Conservation (phyloP, 2,113 vertebrate species). For the Megaleporinus macrocephalus region DNA sequence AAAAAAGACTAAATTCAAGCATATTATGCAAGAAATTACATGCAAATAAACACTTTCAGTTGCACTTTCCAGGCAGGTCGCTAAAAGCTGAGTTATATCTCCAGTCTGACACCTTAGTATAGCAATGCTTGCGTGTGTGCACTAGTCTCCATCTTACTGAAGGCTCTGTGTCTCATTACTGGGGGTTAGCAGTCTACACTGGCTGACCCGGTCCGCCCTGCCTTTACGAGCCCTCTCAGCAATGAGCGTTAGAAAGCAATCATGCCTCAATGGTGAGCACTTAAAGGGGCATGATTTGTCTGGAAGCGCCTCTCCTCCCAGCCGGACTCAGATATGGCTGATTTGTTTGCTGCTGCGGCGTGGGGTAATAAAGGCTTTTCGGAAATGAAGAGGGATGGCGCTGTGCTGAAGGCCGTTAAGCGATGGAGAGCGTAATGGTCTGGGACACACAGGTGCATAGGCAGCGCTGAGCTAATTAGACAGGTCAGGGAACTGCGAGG, state of each 20-base stretch:
- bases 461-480: constrained; percentile 55
- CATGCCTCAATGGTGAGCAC: constrained; percentile 19
- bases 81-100: neutral
- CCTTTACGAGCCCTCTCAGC: constrained; percentile 46
- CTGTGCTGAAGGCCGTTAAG: constrained; percentile 35
- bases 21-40: no score
- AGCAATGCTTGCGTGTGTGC: constrained; percentile 10
- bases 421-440: constrained; percentile 50
- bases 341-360: constrained; percentile 8
- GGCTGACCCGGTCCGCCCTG: constrained; percentile 31
- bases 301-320: neutral
- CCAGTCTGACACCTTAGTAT: constrained; percentile 4
- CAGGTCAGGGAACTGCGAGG: constrained; percentile 56
- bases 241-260: constrained; percentile 31
- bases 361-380: constrained; percentile 42
- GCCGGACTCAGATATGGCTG: constrained; percentile 25
- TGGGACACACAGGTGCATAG: constrained; percentile 59
- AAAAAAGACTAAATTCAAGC: no score
- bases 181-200: neutral
- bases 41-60: no score
- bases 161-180: constrained; percentile 44
- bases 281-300: constrained; percentile 24
- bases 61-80: neutral
- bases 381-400: constrained; percentile 43
- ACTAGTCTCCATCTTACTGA: constrained; percentile 33